phyloP scores from a whole-genome alignment of 2,888 invertebrate genomes.

The Drosophila aldrichi region DNA sequence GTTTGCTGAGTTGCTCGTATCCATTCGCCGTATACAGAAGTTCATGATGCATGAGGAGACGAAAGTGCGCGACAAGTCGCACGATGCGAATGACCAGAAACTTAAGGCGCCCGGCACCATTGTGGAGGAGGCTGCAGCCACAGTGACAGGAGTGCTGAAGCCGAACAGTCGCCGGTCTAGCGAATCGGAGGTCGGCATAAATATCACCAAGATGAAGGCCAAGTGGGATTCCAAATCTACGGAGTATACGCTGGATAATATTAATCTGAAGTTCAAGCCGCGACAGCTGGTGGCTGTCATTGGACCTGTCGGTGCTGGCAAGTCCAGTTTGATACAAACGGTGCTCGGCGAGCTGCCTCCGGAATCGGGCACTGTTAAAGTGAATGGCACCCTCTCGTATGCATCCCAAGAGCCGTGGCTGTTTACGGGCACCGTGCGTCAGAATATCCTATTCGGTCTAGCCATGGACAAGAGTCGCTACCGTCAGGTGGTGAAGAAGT shows the following conservation, averaged over 20 bases:
- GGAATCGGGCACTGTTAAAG: slow-evolving; percentile 86
- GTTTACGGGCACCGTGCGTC: slow-evolving; percentile 89
- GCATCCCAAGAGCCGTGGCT: slow-evolving; percentile 95
- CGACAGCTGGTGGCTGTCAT: slow-evolving; percentile 89
- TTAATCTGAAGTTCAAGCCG: slow-evolving; percentile 88
- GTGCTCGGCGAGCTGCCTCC: slow-evolving; percentile 87
- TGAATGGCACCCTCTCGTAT: slow-evolving; percentile 89
- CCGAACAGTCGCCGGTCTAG: slow-evolving; percentile 61
- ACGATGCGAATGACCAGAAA: slow-evolving; percentile 66
- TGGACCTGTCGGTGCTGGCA: slow-evolving; percentile 90
- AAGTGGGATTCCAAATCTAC: slow-evolving; percentile 88
- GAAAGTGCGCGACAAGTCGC: slow-evolving; percentile 82
- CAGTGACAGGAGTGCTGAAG: slow-evolving; percentile 69
- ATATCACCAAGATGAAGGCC: slow-evolving; percentile 88
- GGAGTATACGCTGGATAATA: slow-evolving; percentile 89
- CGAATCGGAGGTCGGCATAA: slow-evolving; percentile 85
- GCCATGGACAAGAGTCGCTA: slow-evolving; percentile 88
- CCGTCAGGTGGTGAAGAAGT: slow-evolving; percentile 86
- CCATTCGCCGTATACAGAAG: slow-evolving; percentile 87
- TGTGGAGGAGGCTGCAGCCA: slow-evolving; percentile 66
- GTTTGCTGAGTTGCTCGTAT: slow-evolving; percentile 88
- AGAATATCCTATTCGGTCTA: slow-evolving; percentile 88
- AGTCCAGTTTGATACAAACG: slow-evolving; percentile 87
- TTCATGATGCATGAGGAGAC: slow-evolving; percentile 89
- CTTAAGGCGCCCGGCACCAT: slow-evolving; percentile 47